Base-by-base conservation (phyloP, 2,113 vertebrate genomes). In the Clinocottus analis region DNA sequence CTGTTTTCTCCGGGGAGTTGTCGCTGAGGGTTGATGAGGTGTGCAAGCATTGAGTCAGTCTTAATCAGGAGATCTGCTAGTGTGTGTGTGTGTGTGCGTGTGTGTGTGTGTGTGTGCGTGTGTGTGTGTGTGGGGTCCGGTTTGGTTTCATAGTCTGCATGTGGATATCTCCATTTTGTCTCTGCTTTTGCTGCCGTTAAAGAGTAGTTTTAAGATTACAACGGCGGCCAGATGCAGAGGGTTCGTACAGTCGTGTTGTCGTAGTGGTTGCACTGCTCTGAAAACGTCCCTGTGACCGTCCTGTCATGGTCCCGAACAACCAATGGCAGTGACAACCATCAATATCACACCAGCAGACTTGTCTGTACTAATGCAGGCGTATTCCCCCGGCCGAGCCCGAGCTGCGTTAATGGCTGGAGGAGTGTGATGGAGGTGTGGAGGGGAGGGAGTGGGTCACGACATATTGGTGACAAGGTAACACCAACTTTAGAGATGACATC, bases 1-100 rank as follows among this genome's bases (percentile, higher is more conserved):
- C 79, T 86, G 87, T 84, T 85, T 77, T 80, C 92, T 90, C 92
- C 0, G 2, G 90, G 87, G 93, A 88, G 85, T 72, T 81, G 90
- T 91, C 75, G 73, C 86, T 51, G 79, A 82, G 76, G 82, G 76
- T 85, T 91, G 92, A 92, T 90, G 89, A 90, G 89, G 90, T 90
- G 79, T 85, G 87, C 72, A 53, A 77, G 85, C 84, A 65, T 75
- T 45, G 79, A 90, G 87, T 91, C 87, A 75, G 82, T 93, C 91
- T 90, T 91, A 91, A 91, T 92, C 89, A 91, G 91, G 64, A 79
- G 68, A 75, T 83, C 62, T 76, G 71, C 73, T 43, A 62, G 66
- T 8, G 87, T 7, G 59, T 62, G 85, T 69, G 89, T 67, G 82
- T 41, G 35, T 25, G 49, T 55, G n/a, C 4, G 47, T 61, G 75